phyloP scores from a whole-genome alignment of 2,888 invertebrate species.

The Phlogophora meticulosa region DNA sequence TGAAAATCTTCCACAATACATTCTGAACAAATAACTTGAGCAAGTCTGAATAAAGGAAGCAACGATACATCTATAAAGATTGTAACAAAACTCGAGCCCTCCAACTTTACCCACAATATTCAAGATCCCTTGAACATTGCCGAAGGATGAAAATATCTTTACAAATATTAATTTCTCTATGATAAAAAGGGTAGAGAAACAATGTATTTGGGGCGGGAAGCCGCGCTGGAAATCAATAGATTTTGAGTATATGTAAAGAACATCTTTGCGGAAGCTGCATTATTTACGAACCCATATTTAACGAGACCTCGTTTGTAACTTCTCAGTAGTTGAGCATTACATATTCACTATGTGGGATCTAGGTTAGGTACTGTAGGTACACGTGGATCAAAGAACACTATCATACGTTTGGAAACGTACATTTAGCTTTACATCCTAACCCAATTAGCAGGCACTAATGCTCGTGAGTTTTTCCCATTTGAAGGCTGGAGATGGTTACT shows the following conservation, averaged over 20 bases:
- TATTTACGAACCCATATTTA: constrained; percentile 59
- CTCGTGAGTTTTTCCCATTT: neutral
- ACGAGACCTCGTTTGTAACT: constrained; percentile 50
- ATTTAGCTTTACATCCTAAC: constrained; percentile 4
- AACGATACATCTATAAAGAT: constrained; percentile 44
- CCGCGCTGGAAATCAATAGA: constrained; percentile 60
- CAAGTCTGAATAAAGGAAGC: constrained; percentile 46
- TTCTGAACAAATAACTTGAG: constrained; percentile 46
- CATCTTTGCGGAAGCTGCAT: constrained; percentile 48
- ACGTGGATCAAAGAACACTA: constrained; percentile 26
- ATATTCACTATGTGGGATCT: constrained; percentile 46
- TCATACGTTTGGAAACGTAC: constrained; percentile 20
- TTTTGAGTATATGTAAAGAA: constrained; percentile 53
- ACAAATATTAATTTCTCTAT: constrained; percentile 63
- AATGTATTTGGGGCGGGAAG: constrained; percentile 41
- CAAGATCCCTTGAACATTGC: constrained; percentile 50
- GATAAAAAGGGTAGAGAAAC: constrained; percentile 60
- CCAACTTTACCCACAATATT: constrained; percentile 46
- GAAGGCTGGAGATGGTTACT: neutral
- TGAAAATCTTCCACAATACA: constrained; percentile 35
- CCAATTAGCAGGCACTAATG: constrained; percentile 23
- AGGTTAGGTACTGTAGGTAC: constrained; percentile 36
- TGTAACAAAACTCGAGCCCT: constrained; percentile 46
- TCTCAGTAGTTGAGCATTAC: constrained; percentile 43
- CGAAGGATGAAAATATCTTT: constrained; percentile 43